These are phyloP conservation scores for Protomyctophum bolini DNA, from an alignment of 2,113 vertebrate species.

Conservation along the genomic window DNA sequence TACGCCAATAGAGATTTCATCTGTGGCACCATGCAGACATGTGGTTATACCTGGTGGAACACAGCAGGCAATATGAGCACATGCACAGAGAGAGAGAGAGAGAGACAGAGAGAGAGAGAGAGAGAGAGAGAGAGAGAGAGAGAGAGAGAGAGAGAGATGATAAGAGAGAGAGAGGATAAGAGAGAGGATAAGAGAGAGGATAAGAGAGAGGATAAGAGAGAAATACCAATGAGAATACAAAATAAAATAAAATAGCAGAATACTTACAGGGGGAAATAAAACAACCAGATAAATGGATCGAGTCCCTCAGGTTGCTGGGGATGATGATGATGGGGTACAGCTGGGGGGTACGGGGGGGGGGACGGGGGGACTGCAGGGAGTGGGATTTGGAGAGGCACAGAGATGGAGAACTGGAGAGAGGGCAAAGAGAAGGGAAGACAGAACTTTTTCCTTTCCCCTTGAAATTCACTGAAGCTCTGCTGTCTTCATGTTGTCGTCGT, in stretches of 20 bases:
- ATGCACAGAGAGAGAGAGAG: too few relatives aligned
- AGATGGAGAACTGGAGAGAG: slow-evolving; percentile 63
- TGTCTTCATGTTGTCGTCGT: slow-evolving; percentile 71
- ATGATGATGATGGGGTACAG: too few relatives aligned
- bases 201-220: not conserved
- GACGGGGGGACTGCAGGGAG: slow-evolving; percentile 58
- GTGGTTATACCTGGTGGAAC: slow-evolving; percentile 30
- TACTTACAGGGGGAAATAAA: slow-evolving; percentile 73
- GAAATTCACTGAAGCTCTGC: slow-evolving; percentile 62
- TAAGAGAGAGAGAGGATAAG: too few relatives aligned
- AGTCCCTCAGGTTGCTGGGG: slow-evolving; percentile 33
- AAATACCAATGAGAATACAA: not conserved
- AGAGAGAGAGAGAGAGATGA: too few relatives aligned
- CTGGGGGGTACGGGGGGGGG: too few relatives aligned
- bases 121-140: too few relatives aligned
- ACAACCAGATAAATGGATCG: slow-evolving; percentile 37
- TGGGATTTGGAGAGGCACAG: slow-evolving; percentile 67
- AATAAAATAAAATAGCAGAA: slow-evolving; percentile 29
- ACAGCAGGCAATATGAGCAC: slow-evolving; percentile 37
- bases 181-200: not conserved
- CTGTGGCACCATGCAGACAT: slow-evolving; percentile 25
- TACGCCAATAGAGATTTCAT: slow-evolving; percentile 52
- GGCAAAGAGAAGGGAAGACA: slow-evolving; percentile 46
- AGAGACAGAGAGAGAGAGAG: not conserved
- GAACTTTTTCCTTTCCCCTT: slow-evolving; percentile 44